phyloP scores from a whole-genome alignment of 2,888 invertebrate species.

The Tuta absoluta region DNA sequence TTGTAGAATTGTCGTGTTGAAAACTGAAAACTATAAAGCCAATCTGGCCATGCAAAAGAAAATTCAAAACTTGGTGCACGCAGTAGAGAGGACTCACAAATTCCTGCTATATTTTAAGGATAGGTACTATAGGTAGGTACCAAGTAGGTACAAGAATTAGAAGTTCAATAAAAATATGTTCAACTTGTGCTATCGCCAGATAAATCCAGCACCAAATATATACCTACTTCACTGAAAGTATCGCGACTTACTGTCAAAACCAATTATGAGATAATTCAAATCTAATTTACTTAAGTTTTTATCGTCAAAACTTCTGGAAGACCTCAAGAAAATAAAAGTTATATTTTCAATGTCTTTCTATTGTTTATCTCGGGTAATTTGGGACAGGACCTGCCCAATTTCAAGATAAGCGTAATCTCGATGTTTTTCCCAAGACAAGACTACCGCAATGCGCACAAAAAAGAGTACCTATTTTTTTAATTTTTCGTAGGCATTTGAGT shows the following conservation, averaged over 20 bases:
- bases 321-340: slow-evolving; percentile 7
- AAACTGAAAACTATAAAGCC: too few relatives aligned
- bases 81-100: too few relatives aligned
- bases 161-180: too few relatives aligned
- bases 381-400: slow-evolving; percentile 18
- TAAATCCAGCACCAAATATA: too few relatives aligned
- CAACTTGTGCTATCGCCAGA: neutral
- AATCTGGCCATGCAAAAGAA: too few relatives aligned
- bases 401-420: slow-evolving; percentile 23
- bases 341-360: slow-evolving; percentile 21
- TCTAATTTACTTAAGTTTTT: slow-evolving; percentile 2
- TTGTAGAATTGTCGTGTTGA: too few relatives aligned
- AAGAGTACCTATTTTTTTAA: slow-evolving; percentile 21
- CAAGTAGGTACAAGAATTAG: too few relatives aligned
- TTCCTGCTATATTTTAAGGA: too few relatives aligned
- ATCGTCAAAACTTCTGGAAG: neutral
- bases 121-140: too few relatives aligned
- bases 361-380: slow-evolving; percentile 23
- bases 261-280: neutral
- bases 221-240: too few relatives aligned
- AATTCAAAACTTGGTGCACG: too few relatives aligned
- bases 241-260: neutral
- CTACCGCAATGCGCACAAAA: slow-evolving; percentile 22
- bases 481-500: neutral
- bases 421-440: slow-evolving; percentile 18